These are phyloP conservation scores for Drosophila nebulosa DNA, from an alignment of 1,140 invertebrate genomes.

Conservation along the genomic window DNA sequence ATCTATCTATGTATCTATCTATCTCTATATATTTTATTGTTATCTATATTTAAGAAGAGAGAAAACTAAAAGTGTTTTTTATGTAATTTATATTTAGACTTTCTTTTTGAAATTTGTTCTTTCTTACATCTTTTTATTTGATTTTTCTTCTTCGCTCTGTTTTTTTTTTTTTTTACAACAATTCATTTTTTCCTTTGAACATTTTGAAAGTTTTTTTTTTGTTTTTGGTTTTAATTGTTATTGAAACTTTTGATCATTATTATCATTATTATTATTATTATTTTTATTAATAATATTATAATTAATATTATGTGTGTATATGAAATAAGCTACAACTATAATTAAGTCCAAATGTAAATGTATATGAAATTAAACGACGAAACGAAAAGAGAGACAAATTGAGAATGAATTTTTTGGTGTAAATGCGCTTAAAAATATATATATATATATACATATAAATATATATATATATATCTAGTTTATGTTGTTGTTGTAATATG, in stretches of 20 bases:
- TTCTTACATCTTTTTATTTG: neutral
- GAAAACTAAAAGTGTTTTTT: neutral
- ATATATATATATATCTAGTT: neutral
- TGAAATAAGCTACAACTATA: conserved; percentile 29
- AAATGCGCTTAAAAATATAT: conserved; percentile 11
- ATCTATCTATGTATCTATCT: neutral
- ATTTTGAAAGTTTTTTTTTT: conserved; percentile 5
- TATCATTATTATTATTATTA: neutral
- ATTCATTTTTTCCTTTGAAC: conserved; percentile 12
- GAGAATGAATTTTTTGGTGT: neutral
- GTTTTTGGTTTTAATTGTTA: neutral
- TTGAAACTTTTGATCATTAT: conserved; percentile 7
- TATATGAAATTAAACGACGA: conserved; percentile 3
- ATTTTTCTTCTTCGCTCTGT: neutral
- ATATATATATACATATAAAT: neutral
- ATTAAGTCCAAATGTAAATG: neutral
- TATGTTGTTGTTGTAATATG: neutral
- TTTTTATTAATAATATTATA: neutral
- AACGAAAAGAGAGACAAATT: neutral
- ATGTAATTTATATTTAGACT: neutral
- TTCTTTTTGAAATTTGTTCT: neutral
- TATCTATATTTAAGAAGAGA: neutral
- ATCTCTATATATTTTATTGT: conserved; percentile 34
- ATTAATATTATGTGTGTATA: conserved; percentile 36
- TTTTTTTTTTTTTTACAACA: conserved; percentile 9